Evolutionary conservation across 2,797 vertebrate genomes (phyloP).

Genomic region (Rhynchotus rufescens): DNA sequence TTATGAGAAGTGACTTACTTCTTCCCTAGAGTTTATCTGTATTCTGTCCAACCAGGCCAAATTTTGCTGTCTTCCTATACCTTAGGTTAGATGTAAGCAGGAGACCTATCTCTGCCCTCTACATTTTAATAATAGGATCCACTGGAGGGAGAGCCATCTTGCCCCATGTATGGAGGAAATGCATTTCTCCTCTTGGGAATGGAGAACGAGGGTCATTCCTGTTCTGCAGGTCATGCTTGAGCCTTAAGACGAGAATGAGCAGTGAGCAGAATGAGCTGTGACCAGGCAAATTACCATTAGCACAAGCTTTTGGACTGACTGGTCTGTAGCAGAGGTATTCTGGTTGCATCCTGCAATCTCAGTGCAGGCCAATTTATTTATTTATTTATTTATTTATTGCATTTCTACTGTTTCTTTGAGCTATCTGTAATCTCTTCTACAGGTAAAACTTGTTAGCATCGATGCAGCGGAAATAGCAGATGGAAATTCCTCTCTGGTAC

Average conservation of each 20-base stretch:
- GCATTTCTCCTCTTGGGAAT: neutral
- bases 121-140: neutral
- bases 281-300: neutral
- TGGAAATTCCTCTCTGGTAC: conserved; percentile 94
- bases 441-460: conserved; percentile 97
- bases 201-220: neutral
- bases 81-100: neutral
- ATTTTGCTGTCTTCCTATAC: neutral
- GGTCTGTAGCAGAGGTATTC: neutral
- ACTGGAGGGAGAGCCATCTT: neutral
- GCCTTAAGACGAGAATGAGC: neutral
- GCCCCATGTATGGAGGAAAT: neutral
- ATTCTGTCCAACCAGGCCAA: neutral
- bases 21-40: neutral
- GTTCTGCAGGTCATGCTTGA: neutral
- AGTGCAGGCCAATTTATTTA: neutral
- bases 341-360: neutral
- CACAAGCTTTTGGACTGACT: neutral
- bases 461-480: conserved; percentile 94
- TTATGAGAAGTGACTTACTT: neutral
- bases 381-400: neutral
- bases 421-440: conserved; percentile 21
- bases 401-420: neutral
- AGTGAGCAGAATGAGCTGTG: neutral
- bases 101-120: neutral